phyloP scores from a whole-genome alignment of 1,140 invertebrate genomes.

The Ptiloglossa arizonensis region DNA sequence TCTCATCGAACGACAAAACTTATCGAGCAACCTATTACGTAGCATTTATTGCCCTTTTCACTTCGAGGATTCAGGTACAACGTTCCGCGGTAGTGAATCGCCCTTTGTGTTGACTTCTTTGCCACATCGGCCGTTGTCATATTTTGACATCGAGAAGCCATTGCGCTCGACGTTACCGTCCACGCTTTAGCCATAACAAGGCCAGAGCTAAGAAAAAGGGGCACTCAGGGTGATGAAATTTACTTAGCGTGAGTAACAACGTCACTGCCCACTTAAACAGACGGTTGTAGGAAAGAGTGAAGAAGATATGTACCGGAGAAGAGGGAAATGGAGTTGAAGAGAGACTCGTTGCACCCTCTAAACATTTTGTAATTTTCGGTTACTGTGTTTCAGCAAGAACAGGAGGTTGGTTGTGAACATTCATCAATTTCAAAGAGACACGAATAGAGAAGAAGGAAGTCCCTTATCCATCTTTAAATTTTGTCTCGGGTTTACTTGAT shows the following conservation, averaged over 20 bases:
- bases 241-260: constrained; percentile 63
- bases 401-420: no score
- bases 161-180: constrained; percentile 37
- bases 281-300: constrained; percentile 6
- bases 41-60: constrained; percentile 23
- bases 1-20: no score
- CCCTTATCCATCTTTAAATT: no score
- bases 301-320: not conserved
- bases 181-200: constrained; percentile 54
- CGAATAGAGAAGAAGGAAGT: no score
- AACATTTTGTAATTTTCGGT: no score
- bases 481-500: no score
- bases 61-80: constrained; percentile 13
- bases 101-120: constrained; percentile 47
- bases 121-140: constrained; percentile 16
- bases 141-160: constrained; percentile 55
- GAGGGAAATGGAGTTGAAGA: not conserved
- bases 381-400: no score
- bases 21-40: no score
- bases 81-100: constrained; percentile 30
- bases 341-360: not conserved
- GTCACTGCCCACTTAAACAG: constrained; percentile 62
- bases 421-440: no score
- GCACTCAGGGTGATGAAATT: constrained; percentile 64
- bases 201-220: constrained; percentile 31